Evolutionary conservation across 2,113 vertebrate species (phyloP).

Genomic region (Chauna torquata): DNA sequence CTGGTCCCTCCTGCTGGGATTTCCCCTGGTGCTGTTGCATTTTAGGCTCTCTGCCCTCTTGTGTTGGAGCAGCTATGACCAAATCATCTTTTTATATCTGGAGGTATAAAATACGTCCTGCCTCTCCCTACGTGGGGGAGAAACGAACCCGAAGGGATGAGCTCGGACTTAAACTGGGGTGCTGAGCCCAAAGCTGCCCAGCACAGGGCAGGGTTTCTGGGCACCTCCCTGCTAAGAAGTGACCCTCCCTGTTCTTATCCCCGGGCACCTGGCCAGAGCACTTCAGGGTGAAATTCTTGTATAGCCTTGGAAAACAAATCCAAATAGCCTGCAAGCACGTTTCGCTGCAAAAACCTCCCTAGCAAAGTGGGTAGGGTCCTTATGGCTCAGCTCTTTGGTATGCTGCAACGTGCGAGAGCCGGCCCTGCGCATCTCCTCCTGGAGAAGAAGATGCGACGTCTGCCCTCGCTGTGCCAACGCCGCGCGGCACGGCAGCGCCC

Average conservation of each 20-base stretch:
- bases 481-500: accelerated
- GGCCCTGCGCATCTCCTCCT: not conserved
- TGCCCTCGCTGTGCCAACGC: accelerated
- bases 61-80: not conserved
- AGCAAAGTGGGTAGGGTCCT: not conserved
- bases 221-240: not conserved
- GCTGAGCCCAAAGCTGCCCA: not conserved
- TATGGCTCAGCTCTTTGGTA: not conserved
- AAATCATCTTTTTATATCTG: not conserved
- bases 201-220: not conserved
- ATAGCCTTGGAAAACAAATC: not conserved
- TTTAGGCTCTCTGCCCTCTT: not conserved
- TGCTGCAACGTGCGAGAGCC: not conserved
- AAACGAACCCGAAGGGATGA: not conserved
- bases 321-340: not conserved
- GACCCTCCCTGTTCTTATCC: not conserved
- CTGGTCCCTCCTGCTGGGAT: not conserved
- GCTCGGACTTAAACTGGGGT: not conserved
- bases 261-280: not conserved
- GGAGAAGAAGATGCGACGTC: not conserved
- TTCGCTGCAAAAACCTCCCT: not conserved
- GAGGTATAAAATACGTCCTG: not conserved
- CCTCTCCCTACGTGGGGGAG: not conserved
- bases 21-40: not conserved
- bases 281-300: not conserved